A percentile compares a stretch with the other conserved stretches of the same genome.
Conservation (phyloP, 2,888 invertebrate species). For the Cosmia pyralina region DNA sequence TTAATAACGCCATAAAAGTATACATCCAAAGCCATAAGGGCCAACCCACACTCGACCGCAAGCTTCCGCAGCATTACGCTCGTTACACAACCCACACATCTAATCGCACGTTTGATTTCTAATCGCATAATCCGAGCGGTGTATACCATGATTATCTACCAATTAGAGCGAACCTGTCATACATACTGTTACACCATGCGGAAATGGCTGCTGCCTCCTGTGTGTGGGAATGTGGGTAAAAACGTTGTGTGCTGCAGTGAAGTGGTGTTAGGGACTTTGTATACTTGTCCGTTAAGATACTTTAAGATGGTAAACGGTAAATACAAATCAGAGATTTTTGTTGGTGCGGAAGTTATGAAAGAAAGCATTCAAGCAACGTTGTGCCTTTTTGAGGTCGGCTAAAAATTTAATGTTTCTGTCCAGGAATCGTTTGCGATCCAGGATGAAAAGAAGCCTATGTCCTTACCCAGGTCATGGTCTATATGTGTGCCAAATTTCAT, state of each 20-base stretch:
- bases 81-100: slow-evolving; percentile 50
- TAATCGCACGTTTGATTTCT: slow-evolving; percentile 53
- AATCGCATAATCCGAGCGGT: slow-evolving; percentile 55
- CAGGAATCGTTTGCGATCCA: too few species aligned
- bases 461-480: too few species aligned
- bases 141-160: slow-evolving; percentile 40
- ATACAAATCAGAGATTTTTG: background rate
- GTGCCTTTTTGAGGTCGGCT: background rate
- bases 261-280: slow-evolving; percentile 19
- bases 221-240: slow-evolving; percentile 53
- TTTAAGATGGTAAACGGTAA: background rate
- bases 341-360: background rate
- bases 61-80: slow-evolving; percentile 23
- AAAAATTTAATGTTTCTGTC: background rate
- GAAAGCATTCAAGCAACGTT: background rate
- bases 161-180: slow-evolving; percentile 68
- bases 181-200: slow-evolving; percentile 67
- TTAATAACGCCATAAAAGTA: background rate
- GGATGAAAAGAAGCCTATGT: too few species aligned
- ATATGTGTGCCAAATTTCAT: too few species aligned
- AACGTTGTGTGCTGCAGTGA: slow-evolving; percentile 24
- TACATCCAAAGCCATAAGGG: slow-evolving; percentile 28
- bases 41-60: slow-evolving; percentile 28
- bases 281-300: slow-evolving; percentile 7
- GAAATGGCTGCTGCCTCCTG: slow-evolving; percentile 56